These are phyloP conservation scores for Characodon lateralis DNA, from an alignment of 2,797 vertebrate genomes.

Conservation along the genomic window DNA sequence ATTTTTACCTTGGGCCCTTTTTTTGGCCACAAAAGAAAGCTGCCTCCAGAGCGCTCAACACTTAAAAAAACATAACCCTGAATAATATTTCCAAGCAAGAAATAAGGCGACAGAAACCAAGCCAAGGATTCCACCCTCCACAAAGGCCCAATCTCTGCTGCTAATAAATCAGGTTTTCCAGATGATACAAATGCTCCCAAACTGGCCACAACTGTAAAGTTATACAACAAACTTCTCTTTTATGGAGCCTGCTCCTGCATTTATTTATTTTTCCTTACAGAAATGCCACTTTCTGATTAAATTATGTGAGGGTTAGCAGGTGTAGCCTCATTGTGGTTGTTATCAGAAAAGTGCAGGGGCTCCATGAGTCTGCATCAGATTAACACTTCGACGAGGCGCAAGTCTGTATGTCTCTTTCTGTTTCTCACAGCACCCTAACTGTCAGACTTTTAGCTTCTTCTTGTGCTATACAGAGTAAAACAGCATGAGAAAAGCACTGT, in stretches of 20 bases:
- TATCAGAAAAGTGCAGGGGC: conserved; percentile 71
- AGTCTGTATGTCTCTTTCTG: conserved; percentile 22
- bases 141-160: conserved; percentile 47
- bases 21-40: conserved; percentile 70
- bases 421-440: conserved; percentile 30
- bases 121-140: conserved; percentile 55
- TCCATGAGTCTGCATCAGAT: conserved; percentile 77
- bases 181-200: conserved; percentile 46
- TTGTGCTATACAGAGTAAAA: conserved; percentile 14
- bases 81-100: conserved; percentile 59
- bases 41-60: conserved; percentile 62
- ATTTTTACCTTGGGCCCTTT: conserved; percentile 71
- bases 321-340: conserved; percentile 82
- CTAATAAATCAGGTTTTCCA: conserved; percentile 59
- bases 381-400: conserved; percentile 46
- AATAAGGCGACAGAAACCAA: conserved; percentile 52
- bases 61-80: conserved; percentile 49
- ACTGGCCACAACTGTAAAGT: conserved; percentile 37
- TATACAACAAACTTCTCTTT: conserved; percentile 37
- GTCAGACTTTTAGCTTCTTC: conserved; percentile 24
- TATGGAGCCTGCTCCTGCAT: conserved; percentile 18
- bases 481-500: conserved; percentile 30
- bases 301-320: conserved; percentile 69
- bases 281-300: conserved; percentile 50
- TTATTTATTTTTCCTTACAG: conserved; percentile 3